Conservation (phyloP, 2,888 invertebrate genomes). For the Pinctada fucata region DNA sequence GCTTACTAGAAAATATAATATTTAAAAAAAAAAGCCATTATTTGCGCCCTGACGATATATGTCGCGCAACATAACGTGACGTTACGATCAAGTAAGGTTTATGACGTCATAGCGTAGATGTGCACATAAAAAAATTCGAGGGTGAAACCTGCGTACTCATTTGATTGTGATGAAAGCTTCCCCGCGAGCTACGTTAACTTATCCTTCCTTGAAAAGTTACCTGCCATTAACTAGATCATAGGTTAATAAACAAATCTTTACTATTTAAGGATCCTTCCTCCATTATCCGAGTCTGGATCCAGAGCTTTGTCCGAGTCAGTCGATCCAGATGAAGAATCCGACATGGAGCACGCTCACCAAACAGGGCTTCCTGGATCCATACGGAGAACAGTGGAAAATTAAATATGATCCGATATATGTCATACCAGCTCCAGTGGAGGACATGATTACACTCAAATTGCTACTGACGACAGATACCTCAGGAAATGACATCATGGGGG, state of each 20-base stretch:
- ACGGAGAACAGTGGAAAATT: conserved; percentile 46
- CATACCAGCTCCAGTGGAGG: conserved; percentile 28
- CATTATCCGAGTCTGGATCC: conserved; percentile 30
- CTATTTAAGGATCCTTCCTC: conserved; percentile 36
- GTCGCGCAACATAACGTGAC: too few relatives aligned
- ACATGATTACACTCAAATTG: conserved; percentile 43
- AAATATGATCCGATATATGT: conserved; percentile 42
- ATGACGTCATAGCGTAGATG: too few relatives aligned
- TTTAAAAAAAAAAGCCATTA: too few relatives aligned
- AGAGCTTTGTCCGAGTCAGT: conserved; percentile 37
- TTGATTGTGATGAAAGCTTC: too few relatives aligned
- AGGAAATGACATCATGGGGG: conserved; percentile 36
- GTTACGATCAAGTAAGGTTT: too few relatives aligned
- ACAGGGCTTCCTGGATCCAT: conserved; percentile 44
- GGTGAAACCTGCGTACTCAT: too few relatives aligned
- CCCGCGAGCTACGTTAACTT: too few relatives aligned
- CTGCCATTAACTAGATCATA: too few relatives aligned
- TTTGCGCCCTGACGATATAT: too few relatives aligned
- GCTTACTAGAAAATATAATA: too few relatives aligned
- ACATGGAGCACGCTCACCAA: conserved; percentile 40
- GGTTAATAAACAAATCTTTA: background rate
- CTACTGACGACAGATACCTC: conserved; percentile 42
- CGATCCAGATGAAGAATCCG: conserved; percentile 23
- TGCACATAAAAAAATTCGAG: too few relatives aligned
- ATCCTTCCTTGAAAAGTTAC: too few relatives aligned